phyloP scores from a whole-genome alignment of 2,797 vertebrate genomes.

The Lepilemur ruficaudatus region DNA sequence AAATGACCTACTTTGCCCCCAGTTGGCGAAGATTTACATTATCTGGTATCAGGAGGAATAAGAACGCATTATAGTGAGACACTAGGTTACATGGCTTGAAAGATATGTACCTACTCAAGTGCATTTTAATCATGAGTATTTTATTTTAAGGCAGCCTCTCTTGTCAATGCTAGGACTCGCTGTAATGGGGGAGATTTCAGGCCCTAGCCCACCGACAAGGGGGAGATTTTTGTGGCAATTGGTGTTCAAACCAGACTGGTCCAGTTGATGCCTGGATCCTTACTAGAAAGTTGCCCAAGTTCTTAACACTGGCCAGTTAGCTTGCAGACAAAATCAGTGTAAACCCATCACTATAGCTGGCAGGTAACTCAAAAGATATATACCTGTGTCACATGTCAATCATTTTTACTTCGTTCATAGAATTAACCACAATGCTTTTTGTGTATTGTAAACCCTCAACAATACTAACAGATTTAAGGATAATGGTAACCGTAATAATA shows the following conservation, averaged over 20 bases:
- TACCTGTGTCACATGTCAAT: background rate
- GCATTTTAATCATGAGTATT: background rate
- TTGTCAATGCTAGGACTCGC: background rate
- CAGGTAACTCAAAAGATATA: background rate
- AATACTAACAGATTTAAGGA: background rate
- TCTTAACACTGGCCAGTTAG: background rate
- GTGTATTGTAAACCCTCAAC: background rate
- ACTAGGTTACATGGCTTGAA: background rate
- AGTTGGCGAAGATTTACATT: background rate
- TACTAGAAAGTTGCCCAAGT: background rate
- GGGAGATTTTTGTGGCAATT: background rate
- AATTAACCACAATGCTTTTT: background rate
- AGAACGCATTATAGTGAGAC: background rate
- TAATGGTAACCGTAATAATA: background rate
- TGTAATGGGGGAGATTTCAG: background rate
- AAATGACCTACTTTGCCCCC: background rate
- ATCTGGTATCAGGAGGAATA: background rate
- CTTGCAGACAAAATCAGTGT: background rate
- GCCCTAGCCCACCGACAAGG: background rate
- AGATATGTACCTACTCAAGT: background rate
- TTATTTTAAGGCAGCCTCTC: slow-evolving; percentile 17
- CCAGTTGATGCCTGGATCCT: background rate
- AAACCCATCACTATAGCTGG: background rate
- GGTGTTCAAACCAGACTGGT: background rate
- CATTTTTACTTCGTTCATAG: background rate